A percentile compares a stretch with the other conserved stretches of the same genome.
These are phyloP conservation scores for Drosophila burlai DNA, from an alignment of 1,140 invertebrate species.

Conservation along the genomic window DNA sequence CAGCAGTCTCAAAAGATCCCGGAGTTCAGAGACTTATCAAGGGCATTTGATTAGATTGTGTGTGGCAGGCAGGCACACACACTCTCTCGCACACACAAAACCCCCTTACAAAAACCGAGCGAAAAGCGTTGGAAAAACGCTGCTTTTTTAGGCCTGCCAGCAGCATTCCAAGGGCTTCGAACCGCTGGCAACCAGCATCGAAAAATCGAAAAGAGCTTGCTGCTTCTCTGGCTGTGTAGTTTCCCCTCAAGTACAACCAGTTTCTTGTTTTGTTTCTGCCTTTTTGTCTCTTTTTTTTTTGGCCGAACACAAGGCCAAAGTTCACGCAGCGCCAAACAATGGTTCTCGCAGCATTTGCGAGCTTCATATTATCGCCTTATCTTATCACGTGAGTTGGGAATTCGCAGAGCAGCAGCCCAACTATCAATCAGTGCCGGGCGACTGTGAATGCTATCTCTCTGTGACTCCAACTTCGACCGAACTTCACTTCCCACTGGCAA, in stretches of 20 bases:
- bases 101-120: conserved; percentile 6
- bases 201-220: conserved; percentile 20
- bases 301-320: conserved; percentile 49
- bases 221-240: conserved; percentile 17
- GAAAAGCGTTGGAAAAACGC: conserved; percentile 13
- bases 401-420: conserved; percentile 30
- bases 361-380: conserved; percentile 24
- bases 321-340: conserved; percentile 48
- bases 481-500: conserved; percentile 7
- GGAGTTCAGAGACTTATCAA: conserved; percentile 46
- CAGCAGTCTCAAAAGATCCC: conserved; percentile 36
- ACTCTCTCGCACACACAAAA: not conserved
- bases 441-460: conserved; percentile 13
- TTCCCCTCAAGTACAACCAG: conserved; percentile 50
- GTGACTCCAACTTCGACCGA: not conserved
- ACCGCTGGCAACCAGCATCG: conserved; percentile 36
- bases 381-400: conserved; percentile 33
- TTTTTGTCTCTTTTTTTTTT: conserved; percentile 21
- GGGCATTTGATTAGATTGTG: conserved; percentile 49
- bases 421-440: conserved; percentile 43
- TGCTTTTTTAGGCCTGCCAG: conserved; percentile 39
- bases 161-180: conserved; percentile 52
- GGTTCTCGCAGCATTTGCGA: conserved; percentile 31
- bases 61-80: not conserved
- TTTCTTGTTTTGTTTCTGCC: conserved; percentile 29